Base-by-base conservation (phyloP, 2,113 vertebrate species). In the Nannobrachium achirus region DNA sequence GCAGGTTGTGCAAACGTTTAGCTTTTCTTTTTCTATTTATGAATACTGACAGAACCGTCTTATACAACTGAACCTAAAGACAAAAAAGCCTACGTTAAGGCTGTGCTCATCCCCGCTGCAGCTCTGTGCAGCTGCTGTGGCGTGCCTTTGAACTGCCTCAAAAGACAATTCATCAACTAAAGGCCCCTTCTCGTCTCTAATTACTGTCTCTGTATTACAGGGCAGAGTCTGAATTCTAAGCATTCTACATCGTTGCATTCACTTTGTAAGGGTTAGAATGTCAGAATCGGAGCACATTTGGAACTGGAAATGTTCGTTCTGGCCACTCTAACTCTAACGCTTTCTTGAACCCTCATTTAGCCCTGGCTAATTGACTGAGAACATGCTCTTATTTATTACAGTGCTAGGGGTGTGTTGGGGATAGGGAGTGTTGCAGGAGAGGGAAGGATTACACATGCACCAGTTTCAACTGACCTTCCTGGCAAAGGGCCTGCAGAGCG, bases 161-260 rank as follows among this genome's bases (percentile, higher is more conserved):
- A 84, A 89, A 89, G 83, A 83, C 87, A 89, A 88, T 90, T 90
- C 70, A 76, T 75, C 81, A 76, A 86, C 85, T 87, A 75, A 85
- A 86, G 85, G 82, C 63, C 67, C 69, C 75, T 46, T 73, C 66
- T 60, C 82, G 81, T 87, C 86, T 89, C 71, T 89, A 90, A 90
- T 90, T 89, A 88, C 71, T 39, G 59, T 62, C 56, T 75, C 65
- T 84, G 48, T 86, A 90, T 90, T 90, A 89, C 76, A 89, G 89
- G 79, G 84, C 81, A 79, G 76, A 19, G 62, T 9, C 20, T 62
- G 73, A 75, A 74, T 77, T 78, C 80, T 71, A 20, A 76, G 80
- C 85, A 78, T 86, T 76, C 70, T 38, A 64, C 76, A 75, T 69
- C 75, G 66, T 46, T 46, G 73, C 67, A 73, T 52, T 66, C 2